Percentiles rank a stretch among this genome's conserved stretches.
phyloP scores from a whole-genome alignment of 2,888 invertebrate genomes.

The Morpho helenor region DNA sequence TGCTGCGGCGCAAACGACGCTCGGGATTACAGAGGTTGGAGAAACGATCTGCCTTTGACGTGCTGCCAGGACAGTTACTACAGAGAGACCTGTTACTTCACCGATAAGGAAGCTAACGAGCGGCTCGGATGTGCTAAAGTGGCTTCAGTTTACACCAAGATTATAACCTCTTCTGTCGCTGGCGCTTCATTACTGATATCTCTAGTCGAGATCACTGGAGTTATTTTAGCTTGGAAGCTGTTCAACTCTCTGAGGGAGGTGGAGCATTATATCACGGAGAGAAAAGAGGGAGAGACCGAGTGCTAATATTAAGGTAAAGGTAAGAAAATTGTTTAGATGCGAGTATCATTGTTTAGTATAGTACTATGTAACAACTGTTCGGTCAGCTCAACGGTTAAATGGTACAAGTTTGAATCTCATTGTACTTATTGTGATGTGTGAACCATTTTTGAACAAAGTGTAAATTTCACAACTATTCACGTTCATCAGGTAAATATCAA shows the following conservation, averaged over 20 bases:
- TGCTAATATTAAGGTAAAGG: slow-evolving; percentile 44
- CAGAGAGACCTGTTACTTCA: slow-evolving; percentile 65
- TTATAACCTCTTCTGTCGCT: too few species aligned
- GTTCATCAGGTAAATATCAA: too few species aligned
- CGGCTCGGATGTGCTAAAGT: slow-evolving; percentile 38
- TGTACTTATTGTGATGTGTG: slow-evolving; percentile 13
- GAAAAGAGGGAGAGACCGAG: slow-evolving; percentile 72
- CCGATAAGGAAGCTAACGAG: slow-evolving; percentile 72
- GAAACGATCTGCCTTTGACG: slow-evolving; percentile 47
- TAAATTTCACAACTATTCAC: too few species aligned
- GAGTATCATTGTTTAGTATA: slow-evolving; percentile 2
- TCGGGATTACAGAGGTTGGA: too few species aligned
- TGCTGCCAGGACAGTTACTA: slow-evolving; percentile 70
- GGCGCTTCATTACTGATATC: too few species aligned
- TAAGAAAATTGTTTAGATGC: slow-evolving; percentile 14
- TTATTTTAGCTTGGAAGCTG: slow-evolving; percentile 62
- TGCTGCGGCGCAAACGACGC: too few species aligned
- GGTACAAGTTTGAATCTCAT: slow-evolving; percentile 14
- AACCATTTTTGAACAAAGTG: neutral
- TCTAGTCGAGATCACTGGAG: slow-evolving; percentile 52
- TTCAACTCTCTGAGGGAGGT: slow-evolving; percentile 65
- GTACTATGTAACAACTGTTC: slow-evolving; percentile 1
- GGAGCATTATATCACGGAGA: slow-evolving; percentile 68
- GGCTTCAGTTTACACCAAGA: too few species aligned
- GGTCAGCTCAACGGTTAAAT: slow-evolving; percentile 16